Evolutionary conservation across 2,797 vertebrate genomes (phyloP), one percentile per base, ranked within the genome.

Genomic region (Crypturellus tataupa): DNA sequence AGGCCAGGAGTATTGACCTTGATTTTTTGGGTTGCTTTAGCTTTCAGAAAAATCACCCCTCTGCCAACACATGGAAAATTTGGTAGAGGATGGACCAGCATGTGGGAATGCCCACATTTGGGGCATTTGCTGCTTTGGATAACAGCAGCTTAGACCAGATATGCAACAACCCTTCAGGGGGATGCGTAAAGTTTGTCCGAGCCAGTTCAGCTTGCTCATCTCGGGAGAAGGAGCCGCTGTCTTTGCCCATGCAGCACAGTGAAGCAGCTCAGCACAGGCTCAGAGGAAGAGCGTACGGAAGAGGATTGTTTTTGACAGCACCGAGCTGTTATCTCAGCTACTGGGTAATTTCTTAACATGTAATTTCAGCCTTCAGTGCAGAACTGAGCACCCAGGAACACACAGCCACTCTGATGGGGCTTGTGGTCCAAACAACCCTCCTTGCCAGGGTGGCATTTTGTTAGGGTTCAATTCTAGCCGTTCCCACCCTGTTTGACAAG

Each of bases 331-430:
- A 84, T 84, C 86, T 94, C 60, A 21, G 81, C 86, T 89, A 56
- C 75, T 3, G 1, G 93, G 47, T 96, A 87, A 96, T 94, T 95
- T 80, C 87, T 64, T 82, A 94, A 70, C 75, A 1, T 91, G 88
- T 90, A 93, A 95, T 95, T 96, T 93, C 71, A 94, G 84, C 68
- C 64, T 90, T 78, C 33, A 64, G 85, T 67, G 78, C 64, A 87
- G 94, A 80, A 90, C 80, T 80, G 64, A 21, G 78, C 15, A 23
- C 35, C 47, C 18, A 13, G 64, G 76, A 59, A 70, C 55, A 62
- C 0, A 6, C 63, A 55, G 83, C 51, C 16, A 1, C 58, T 42
- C 76, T 68, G 42, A 25, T n/a, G 4, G 31, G 65, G 53, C 69
- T 15, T 49, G 9, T 25, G 18, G 77, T 31, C 80, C 72, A 23